Evolutionary conservation across 1,140 invertebrate species (phyloP).

Genomic region (Bicyclus anynana): DNA sequence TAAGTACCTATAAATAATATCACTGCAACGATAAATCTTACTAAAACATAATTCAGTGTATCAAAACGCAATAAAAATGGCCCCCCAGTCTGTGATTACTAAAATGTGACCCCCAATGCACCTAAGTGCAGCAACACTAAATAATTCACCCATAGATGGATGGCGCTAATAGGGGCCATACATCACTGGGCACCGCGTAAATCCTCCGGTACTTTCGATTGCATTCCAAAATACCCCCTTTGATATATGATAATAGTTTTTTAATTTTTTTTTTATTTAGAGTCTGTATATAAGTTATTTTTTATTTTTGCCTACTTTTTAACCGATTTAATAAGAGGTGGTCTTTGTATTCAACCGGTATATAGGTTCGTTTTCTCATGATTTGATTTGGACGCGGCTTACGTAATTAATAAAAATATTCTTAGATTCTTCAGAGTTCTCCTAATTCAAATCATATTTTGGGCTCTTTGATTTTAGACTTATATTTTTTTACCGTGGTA

Average conservation of each 20-base stretch:
- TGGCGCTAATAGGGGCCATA: constrained; percentile 47
- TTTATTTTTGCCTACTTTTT: background rate
- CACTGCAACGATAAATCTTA: background rate
- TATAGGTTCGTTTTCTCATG: too few relatives aligned
- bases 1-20: too few relatives aligned
- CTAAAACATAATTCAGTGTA: background rate
- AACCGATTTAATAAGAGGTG: too few relatives aligned
- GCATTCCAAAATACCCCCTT: constrained; percentile 36
- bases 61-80: background rate
- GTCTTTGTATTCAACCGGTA: too few relatives aligned
- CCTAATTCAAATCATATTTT: too few relatives aligned
- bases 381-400: too few relatives aligned
- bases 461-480: too few relatives aligned
- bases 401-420: too few relatives aligned
- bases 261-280: constrained; percentile 20
- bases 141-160: constrained; percentile 51
- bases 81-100: constrained; percentile 3
- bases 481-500: too few relatives aligned
- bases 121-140: constrained; percentile 49
- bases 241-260: constrained; percentile 26
- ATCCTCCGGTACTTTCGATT: constrained; percentile 63
- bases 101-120: constrained; percentile 32
- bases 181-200: constrained; percentile 45
- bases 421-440: too few relatives aligned
- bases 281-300: background rate